phyloP scores from a whole-genome alignment of 2,888 invertebrate species.

The Ophioninae sp. region DNA sequence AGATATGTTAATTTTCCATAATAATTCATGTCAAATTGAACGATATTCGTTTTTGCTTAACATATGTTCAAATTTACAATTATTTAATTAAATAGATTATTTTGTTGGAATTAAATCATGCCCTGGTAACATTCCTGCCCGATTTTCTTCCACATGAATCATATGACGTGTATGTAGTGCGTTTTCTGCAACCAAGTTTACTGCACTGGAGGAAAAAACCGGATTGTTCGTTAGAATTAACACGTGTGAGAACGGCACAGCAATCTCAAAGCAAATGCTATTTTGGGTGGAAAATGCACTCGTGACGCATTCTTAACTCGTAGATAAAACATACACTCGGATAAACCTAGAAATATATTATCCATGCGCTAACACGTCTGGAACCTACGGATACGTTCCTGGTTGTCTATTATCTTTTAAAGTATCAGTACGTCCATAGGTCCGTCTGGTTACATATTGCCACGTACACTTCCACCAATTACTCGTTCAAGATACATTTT shows the following conservation, averaged over 20 bases:
- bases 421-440: not conserved
- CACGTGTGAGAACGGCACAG: not conserved
- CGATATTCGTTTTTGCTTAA: too few relatives aligned
- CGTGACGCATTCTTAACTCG: not conserved
- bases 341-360: not conserved
- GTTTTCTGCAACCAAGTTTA: not conserved
- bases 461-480: not conserved
- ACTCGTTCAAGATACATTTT: too few relatives aligned
- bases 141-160: not conserved
- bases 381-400: not conserved
- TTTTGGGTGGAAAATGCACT: not conserved
- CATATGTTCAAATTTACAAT: too few relatives aligned
- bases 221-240: not conserved
- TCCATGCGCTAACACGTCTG: not conserved
- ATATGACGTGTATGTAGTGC: not conserved
- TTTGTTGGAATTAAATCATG: not conserved
- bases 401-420: not conserved
- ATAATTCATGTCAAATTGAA: too few relatives aligned
- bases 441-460: not conserved
- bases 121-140: not conserved
- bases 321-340: not conserved
- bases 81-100: not conserved
- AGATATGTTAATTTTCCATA: too few relatives aligned
- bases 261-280: not conserved
- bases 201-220: not conserved